These are phyloP conservation scores for Idaea straminata DNA, from an alignment of 2,888 invertebrate genomes.

Conservation along the genomic window DNA sequence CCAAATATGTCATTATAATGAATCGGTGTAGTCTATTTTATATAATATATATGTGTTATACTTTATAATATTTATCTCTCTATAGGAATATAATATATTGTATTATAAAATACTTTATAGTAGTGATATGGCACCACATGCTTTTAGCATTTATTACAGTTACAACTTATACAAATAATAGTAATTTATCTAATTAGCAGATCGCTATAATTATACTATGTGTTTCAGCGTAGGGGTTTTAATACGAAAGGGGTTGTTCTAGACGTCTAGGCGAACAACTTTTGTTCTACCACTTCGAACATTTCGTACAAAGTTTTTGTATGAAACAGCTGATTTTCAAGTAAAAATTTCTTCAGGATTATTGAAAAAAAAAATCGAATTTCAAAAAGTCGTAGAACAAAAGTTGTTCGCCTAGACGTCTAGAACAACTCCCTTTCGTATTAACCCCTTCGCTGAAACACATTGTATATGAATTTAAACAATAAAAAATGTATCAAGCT, in stretches of 20 bases:
- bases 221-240: too few species aligned
- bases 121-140: constrained; percentile 77
- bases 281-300: too few species aligned
- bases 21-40: constrained; percentile 12
- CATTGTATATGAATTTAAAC: constrained; percentile 21
- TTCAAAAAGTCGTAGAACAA: too few species aligned
- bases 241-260: too few species aligned
- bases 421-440: too few species aligned
- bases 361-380: too few species aligned
- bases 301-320: too few species aligned
- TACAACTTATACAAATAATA: constrained; percentile 48
- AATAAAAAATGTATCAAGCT: constrained; percentile 12
- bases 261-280: too few species aligned
- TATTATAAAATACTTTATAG: constrained; percentile 60
- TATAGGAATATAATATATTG: constrained; percentile 30
- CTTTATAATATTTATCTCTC: constrained; percentile 25
- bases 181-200: constrained; percentile 43
- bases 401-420: too few species aligned
- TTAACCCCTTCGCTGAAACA: too few species aligned
- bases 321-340: too few species aligned
- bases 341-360: too few species aligned
- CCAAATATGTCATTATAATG: constrained; percentile 26
- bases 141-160: constrained; percentile 64
- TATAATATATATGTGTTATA: constrained; percentile 11
- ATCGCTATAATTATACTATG: constrained; percentile 40